Base-by-base conservation (phyloP, 2,888 invertebrate genomes). In the Aradus depressus region DNA sequence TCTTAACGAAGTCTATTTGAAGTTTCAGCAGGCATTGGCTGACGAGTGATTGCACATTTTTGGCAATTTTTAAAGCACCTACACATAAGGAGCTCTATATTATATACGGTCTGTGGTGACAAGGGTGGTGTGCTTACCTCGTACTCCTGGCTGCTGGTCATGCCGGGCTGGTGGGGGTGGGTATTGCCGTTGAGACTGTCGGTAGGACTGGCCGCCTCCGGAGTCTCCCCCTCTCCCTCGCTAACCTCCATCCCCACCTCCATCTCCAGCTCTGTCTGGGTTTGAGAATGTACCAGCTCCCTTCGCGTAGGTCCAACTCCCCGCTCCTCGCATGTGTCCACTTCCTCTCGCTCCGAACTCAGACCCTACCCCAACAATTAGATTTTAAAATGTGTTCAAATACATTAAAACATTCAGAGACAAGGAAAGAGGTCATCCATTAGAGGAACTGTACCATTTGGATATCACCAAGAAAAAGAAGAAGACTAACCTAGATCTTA, bases 251-350 rank as follows among this genome's bases (percentile, higher is more conserved):
- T 75, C 44, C 70, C 71, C 26, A 64, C 58, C 5, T 54, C 54
- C 50, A 55, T 55, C 10, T 49, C 51, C 14, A 39, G 43, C 61
- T 81, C 80, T 3, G 80, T 80, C 67, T 81, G 80, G 1, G 80
- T 80, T 63, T 79, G 79, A 49, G 72, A 75, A 61, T 79, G 77
- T 4, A 79, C 73, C n/a, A 14, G 41, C 19, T 49, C 49, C 28
- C 32, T 49, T 23, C 32, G 39, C 14, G 49, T 19, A n/a, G 12
- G 22, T n/a, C 16, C 18, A n/a, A 12, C 32, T n/a, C 16, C 18
- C 8, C 16, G 21, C 25, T 49, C 49, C 32, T 49, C 49, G 26
- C 41, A 37, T n/a, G 47, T 47, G 25, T 47, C 47, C 16, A 47
- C 47, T 37, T 47, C 47, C 26, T 47, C 47, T 19, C 47, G 23